Percentiles rank a stretch among this genome's conserved stretches.
These are phyloP conservation scores for Aphrocallistes beatrix DNA, from an alignment of 37 sponge, comb jelly and placozoan genomes.

Conservation along the genomic window DNA sequence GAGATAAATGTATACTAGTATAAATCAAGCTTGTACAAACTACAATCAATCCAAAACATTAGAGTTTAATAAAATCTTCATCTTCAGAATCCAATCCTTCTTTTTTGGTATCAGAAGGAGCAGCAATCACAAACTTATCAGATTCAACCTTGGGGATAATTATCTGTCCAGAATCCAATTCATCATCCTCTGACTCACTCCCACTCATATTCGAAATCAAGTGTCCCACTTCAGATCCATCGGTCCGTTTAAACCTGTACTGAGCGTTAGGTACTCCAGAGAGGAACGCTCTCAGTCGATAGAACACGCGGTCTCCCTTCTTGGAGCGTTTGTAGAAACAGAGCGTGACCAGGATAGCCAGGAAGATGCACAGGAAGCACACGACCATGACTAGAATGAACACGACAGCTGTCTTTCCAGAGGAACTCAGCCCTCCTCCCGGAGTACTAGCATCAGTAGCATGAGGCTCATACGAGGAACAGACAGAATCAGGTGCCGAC, in stretches of 20 bases:
- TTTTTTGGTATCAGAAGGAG: not conserved
- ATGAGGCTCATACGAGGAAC: not conserved
- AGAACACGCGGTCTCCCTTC: slow-evolving; percentile 11
- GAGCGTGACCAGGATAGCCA: not conserved
- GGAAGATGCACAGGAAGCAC: not conserved
- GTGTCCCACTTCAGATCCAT: not conserved
- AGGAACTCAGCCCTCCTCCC: not conserved
- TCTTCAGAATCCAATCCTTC: not conserved
- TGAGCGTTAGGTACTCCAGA: not conserved
- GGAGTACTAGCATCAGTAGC: slow-evolving; percentile 6
- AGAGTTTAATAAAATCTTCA: slow-evolving; percentile 18
- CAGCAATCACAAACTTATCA: not conserved
- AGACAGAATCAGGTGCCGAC: not conserved
- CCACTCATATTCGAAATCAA: slow-evolving; percentile 6
- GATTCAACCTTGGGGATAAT: not conserved
- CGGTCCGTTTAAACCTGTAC: not conserved
- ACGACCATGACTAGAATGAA: not conserved
- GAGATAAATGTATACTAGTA: too few species aligned
- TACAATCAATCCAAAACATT: too few species aligned
- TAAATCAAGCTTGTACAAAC: too few species aligned
- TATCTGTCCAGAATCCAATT: too few species aligned
- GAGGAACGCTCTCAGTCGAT: not conserved
- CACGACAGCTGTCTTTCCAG: not conserved
- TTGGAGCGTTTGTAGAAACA: slow-evolving; percentile 9
- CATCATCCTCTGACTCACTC: not conserved